Evolutionary conservation across 2,888 invertebrate species (phyloP).

Genomic region (Nephrotoma guestfalica): DNA sequence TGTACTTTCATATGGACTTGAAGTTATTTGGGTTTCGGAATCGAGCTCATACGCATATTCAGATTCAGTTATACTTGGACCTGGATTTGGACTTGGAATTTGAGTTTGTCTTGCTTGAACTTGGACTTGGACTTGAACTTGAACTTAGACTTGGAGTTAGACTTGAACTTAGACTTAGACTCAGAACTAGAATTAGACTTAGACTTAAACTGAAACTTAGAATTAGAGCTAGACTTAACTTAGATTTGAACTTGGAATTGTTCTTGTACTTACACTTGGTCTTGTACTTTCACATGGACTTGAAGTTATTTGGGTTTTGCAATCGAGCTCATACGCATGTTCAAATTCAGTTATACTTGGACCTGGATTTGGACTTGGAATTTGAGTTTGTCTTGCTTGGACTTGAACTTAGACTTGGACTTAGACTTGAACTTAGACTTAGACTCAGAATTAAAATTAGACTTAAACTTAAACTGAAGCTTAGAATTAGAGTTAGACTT

Average conservation of each 20-base stretch:
- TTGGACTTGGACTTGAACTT: neutral
- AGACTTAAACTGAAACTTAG: neutral
- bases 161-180: too few species aligned
- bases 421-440: neutral
- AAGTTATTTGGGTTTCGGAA: neutral
- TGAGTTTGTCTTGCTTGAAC: neutral
- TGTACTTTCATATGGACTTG: too few species aligned
- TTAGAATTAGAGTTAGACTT: too few species aligned
- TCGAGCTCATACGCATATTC: neutral
- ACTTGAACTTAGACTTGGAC: neutral
- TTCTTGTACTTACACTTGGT: too few species aligned
- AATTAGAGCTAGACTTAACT: neutral
- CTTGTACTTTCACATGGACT: too few species aligned
- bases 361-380: neutral
- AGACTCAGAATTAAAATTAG: neutral
- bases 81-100: neutral
- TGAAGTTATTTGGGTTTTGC: too few species aligned
- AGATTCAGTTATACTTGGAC: neutral
- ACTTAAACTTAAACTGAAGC: too few species aligned
- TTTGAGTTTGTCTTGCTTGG: neutral
- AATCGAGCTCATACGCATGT: neutral
- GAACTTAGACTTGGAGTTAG: neutral
- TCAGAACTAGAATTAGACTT: too few species aligned
- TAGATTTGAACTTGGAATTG: neutral
- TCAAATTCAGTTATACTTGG: neutral